These are phyloP conservation scores for Cinclus mexicanus DNA, from an alignment of 2,113 vertebrate species.

Conservation along the genomic window DNA sequence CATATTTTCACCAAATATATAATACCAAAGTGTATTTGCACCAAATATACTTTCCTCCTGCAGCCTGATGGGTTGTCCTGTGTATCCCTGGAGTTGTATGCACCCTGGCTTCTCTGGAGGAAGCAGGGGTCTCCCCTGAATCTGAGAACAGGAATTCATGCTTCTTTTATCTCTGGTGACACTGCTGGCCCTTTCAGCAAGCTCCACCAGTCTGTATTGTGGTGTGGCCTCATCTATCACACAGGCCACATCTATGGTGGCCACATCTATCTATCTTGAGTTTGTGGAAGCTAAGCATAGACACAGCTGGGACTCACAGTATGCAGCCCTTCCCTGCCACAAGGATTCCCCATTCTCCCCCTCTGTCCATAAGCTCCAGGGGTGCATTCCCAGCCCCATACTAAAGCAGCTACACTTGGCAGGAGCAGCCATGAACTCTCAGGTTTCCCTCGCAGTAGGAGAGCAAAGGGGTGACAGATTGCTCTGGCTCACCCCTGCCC, in stretches of 20 bases:
- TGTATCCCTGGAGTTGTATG: neutral
- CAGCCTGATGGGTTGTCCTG: neutral
- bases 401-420: neutral
- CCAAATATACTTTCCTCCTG: neutral
- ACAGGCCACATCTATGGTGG: neutral
- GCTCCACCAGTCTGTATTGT: rapidly evolving
- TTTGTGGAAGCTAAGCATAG: neutral
- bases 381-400: neutral
- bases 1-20: neutral
- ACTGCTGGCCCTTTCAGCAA: neutral
- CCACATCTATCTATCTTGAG: rapidly evolving
- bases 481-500: neutral
- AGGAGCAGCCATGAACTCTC: neutral
- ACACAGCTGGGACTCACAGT: neutral
- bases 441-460: neutral
- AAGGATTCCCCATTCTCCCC: neutral
- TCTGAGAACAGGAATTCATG: neutral
- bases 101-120: neutral
- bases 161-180: neutral
- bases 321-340: neutral
- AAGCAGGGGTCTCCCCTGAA: neutral
- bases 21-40: neutral
- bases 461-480: neutral
- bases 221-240: neutral
- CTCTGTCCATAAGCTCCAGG: neutral